A percentile compares a stretch with the other conserved stretches of the same genome.
These are phyloP conservation scores for Noctua comes DNA, from an alignment of 2,888 invertebrate species.

Conservation along the genomic window DNA sequence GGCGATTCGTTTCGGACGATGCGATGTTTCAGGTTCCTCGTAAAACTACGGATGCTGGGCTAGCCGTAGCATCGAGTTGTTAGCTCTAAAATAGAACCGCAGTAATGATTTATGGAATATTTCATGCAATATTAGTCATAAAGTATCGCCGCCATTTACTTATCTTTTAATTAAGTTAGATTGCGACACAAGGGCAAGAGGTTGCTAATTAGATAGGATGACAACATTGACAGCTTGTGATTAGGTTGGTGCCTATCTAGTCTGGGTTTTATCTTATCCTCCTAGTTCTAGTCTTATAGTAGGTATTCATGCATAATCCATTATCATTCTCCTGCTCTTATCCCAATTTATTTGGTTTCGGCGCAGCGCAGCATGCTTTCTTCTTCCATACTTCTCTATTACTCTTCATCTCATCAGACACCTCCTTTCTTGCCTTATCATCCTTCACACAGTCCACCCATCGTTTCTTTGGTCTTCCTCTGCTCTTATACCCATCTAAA, in stretches of 20 bases:
- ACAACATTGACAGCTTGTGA: slow-evolving; percentile 16
- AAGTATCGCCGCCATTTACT: slow-evolving; percentile 42
- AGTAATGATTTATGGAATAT: slow-evolving; percentile 42
- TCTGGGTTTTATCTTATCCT: neutral
- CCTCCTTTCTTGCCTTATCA: neutral
- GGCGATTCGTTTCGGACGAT: slow-evolving; percentile 61
- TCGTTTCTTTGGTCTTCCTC: neutral
- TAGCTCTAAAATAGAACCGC: slow-evolving; percentile 49
- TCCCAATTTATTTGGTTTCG: neutral
- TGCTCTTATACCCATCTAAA: neutral
- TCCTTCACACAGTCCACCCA: neutral
- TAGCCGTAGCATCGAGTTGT: slow-evolving; percentile 32
- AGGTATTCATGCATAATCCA: neutral
- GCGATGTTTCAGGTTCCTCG: slow-evolving; percentile 57
- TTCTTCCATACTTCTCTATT: neutral
- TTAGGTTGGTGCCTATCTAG: neutral
- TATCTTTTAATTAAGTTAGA: slow-evolving; percentile 55
- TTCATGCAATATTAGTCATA: slow-evolving; percentile 41
- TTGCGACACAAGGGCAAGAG: slow-evolving; percentile 41
- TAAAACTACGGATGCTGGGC: slow-evolving; percentile 45
- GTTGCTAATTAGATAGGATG: slow-evolving; percentile 40
- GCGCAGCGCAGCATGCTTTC: neutral
- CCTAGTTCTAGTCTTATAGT: neutral
- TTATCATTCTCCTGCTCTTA: neutral
- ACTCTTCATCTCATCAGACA: neutral